Percentiles rank a stretch among this genome's conserved stretches.
phyloP scores from a whole-genome alignment of 1,140 invertebrate species.

The Magallana ariakensis region DNA sequence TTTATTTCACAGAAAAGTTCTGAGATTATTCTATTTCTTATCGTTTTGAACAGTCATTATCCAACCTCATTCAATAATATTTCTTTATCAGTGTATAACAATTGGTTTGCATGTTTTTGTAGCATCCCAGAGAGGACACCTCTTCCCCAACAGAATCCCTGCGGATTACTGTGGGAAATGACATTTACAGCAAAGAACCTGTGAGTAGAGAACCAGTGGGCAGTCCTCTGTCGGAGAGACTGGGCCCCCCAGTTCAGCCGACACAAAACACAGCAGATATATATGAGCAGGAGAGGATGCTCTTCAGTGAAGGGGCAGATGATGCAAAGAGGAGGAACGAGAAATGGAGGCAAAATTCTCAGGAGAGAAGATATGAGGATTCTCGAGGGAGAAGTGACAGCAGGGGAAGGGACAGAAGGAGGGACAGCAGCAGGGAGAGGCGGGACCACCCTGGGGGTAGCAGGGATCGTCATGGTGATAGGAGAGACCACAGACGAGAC shows the following conservation, averaged over 20 bases:
- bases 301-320: slow-evolving; percentile 13
- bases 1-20: too few species aligned
- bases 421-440: slow-evolving; percentile 51
- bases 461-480: slow-evolving; percentile 44
- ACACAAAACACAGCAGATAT: not conserved
- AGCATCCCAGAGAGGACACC: slow-evolving; percentile 15
- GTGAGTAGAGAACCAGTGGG: slow-evolving; percentile 37
- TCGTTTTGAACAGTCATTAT: too few species aligned
- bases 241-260: slow-evolving; percentile 53
- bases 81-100: too few species aligned
- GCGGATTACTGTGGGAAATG: slow-evolving; percentile 75
- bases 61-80: too few species aligned
- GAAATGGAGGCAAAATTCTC: not conserved
- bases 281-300: slow-evolving; percentile 40
- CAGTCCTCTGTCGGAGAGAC: slow-evolving; percentile 51
- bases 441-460: slow-evolving; percentile 17
- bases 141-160: slow-evolving; percentile 61
- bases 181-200: slow-evolving; percentile 61
- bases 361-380: slow-evolving; percentile 19
- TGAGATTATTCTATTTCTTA: too few species aligned
- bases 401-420: slow-evolving; percentile 41
- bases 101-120: not conserved
- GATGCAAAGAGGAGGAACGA: slow-evolving; percentile 34
- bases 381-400: slow-evolving; percentile 6
- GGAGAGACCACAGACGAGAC: slow-evolving; percentile 35